A percentile compares a stretch with the other conserved stretches of the same genome.
Conservation (phyloP, 37 sponge, comb jelly and placozoan genomes). For the Chondrilla cf. caribensis region DNA sequence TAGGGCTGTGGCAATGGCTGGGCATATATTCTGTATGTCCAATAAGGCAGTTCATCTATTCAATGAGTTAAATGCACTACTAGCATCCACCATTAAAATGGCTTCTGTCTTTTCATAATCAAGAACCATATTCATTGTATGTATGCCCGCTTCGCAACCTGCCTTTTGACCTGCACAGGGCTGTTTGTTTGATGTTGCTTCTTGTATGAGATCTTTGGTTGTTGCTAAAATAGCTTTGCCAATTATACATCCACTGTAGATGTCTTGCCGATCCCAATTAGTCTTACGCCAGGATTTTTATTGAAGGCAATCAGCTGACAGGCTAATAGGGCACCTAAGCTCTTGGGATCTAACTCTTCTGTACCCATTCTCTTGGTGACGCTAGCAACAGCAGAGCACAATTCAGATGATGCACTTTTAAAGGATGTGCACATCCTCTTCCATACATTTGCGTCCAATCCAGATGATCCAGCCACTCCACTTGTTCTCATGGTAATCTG, state of each 20-base stretch:
- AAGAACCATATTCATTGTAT: neutral
- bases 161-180: neutral
- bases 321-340: neutral
- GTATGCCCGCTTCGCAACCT: neutral
- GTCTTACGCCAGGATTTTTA: too few species aligned
- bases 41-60: neutral
- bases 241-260: neutral
- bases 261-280: neutral
- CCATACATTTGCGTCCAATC: neutral
- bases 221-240: neutral
- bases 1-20: neutral
- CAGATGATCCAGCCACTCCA: neutral
- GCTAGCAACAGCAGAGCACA: neutral
- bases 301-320: neutral
- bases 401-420: slow-evolving; percentile 1
- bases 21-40: neutral
- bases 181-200: neutral
- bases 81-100: too few species aligned
- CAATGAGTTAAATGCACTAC: too few species aligned
- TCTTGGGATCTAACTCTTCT: neutral
- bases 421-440: neutral
- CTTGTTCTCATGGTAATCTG: too few species aligned
- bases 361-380: neutral
- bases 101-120: neutral
- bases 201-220: neutral